Conservation (phyloP, 2,888 invertebrate genomes). For the Lochmaea crataegi region DNA sequence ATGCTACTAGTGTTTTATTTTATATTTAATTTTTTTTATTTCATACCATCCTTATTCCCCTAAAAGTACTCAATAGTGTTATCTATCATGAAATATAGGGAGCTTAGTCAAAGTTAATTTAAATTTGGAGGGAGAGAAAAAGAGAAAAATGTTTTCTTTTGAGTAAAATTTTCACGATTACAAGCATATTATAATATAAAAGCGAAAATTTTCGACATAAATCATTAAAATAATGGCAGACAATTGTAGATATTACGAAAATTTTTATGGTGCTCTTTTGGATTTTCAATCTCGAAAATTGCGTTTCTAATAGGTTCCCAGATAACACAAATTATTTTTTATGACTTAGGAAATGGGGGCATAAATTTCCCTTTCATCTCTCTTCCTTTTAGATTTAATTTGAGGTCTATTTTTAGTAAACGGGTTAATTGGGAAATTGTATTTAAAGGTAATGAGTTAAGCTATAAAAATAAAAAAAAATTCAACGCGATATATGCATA, state of each 20-base stretch:
- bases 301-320: conserved; percentile 9
- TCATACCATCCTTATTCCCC: too few species aligned
- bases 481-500: too few species aligned
- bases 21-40: too few species aligned
- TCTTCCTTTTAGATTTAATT: neutral
- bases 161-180: neutral
- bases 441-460: too few species aligned
- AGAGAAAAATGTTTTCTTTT: too few species aligned
- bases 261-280: neutral
- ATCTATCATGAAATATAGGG: too few species aligned
- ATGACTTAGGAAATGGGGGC: conserved; percentile 9
- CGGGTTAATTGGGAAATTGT: conserved; percentile 13
- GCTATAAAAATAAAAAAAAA: too few species aligned
- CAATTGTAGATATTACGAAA: neutral
- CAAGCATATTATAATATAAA: neutral
- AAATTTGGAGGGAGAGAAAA: too few species aligned
- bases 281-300: conserved; percentile 6
- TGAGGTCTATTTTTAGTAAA: conserved; percentile 8
- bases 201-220: neutral
- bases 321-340: conserved; percentile 30
- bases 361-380: conserved; percentile 9
- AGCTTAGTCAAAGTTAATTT: too few species aligned
- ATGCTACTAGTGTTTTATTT: too few species aligned
- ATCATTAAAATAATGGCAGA: neutral
- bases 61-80: too few species aligned